A percentile compares a stretch with the other conserved stretches of the same genome.
Conservation (phyloP, 2,888 invertebrate species). For the Perizoma flavofasciatum region DNA sequence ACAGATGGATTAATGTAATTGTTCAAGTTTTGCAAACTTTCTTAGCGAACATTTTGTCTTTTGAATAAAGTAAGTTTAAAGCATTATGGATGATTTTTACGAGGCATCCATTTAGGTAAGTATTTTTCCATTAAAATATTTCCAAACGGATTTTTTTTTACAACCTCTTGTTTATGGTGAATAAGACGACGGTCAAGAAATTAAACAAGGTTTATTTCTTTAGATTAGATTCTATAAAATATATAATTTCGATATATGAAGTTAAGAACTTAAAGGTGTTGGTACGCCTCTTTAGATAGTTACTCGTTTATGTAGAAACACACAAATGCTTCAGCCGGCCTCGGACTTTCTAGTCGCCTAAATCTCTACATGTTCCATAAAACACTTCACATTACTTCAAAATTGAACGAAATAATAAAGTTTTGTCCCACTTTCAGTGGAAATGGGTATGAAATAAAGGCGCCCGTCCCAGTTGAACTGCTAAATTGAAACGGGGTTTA, state of each 20-base stretch:
- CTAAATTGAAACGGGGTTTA: slow-evolving; percentile 30
- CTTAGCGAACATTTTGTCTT: slow-evolving; percentile 28
- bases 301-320: too few relatives aligned
- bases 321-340: too few relatives aligned
- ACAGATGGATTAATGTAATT: slow-evolving; percentile 42
- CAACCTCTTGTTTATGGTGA: too few relatives aligned
- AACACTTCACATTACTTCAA: background rate
- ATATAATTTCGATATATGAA: too few relatives aligned
- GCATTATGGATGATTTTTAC: too few relatives aligned
- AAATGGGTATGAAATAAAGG: background rate
- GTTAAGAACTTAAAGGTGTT: too few relatives aligned
- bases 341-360: too few relatives aligned
- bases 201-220: too few relatives aligned
- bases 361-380: too few relatives aligned
- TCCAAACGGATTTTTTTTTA: background rate
- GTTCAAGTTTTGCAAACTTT: slow-evolving; percentile 36
- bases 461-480: slow-evolving; percentile 13
- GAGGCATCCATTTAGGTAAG: background rate
- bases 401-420: background rate
- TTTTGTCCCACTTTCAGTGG: background rate
- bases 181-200: too few relatives aligned
- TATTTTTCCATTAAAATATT: slow-evolving; percentile 4
- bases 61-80: slow-evolving; percentile 12
- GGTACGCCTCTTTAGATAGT: too few relatives aligned
- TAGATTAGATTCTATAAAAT: too few relatives aligned